Base-by-base conservation (phyloP, 2,797 vertebrate genomes). In the Pachyuromys duprasi region DNA sequence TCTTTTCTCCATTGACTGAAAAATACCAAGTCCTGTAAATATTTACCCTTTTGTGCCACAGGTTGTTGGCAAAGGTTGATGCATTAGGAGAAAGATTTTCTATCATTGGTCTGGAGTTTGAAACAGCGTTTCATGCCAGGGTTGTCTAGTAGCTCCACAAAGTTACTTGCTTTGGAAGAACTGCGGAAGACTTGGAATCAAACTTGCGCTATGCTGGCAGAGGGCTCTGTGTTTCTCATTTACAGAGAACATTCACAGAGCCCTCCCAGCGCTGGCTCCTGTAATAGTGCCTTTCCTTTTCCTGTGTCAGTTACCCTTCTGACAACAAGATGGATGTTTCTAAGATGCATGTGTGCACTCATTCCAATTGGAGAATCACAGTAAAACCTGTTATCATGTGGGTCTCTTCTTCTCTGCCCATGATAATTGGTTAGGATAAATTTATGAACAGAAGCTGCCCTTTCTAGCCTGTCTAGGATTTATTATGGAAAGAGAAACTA, bases 381-480 rank as follows among this genome's bases (percentile, higher is more conserved):
- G 76, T 90, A 92, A 63, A 15, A 74, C 82, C 24, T 45, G 84
- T 89, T 5, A 70, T 89, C 96, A 57, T 90, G 80, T 95, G 65
- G 72, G 33, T 20, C 45, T 33, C 2, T 2, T 90, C 92, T 96
- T 79, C 89, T 70, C 62, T 72, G 0, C 36, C 84, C n/a, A 31
- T 28, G 49, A 33, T 97, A 90, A 95, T 90, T 97, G 76, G 36
- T 79, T 67, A 92, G 93, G 75, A 95, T 8, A 9, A 49, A 74
- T 91, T 69, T 65, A 24, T 11, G 72, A 92, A 94, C 49, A 39
- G 70, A 14, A 93, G 39, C 1, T 81, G 28, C 82, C 49, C 53
- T n/a, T 92, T 79, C 3, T 63, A 45, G 57, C 60, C 31, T 18
- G 5, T 74, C 65, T 11, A 60, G 75, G 94, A 78, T 95, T 94